Evolutionary conservation across 2,113 vertebrate species (phyloP), one percentile per base, ranked within the genome.

Genomic region (Limnothrissa miodon): DNA sequence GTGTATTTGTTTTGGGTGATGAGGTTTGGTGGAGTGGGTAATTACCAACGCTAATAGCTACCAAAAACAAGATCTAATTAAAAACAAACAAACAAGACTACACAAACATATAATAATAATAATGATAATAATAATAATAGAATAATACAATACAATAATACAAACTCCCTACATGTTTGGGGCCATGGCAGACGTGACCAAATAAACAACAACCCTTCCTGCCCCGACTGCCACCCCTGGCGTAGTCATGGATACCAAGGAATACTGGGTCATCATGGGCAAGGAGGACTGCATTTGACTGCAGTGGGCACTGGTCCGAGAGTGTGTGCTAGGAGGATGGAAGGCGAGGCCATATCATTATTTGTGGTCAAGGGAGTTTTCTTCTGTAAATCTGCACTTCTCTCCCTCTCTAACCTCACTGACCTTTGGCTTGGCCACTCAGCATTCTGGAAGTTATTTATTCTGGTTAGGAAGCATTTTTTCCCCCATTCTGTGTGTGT

Each of bases 381-480:
- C 59, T 62, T 62, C 59, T 13, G 25, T 62, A n/a, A 59, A 62
- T 62, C 59, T 9, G 9, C 59, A 62, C 25, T 1, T 7, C 25
- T n/a, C 10, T 62, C 25, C 59, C 59, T 62, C 59, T 10, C 59
- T 62, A n/a, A n/a, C n/a, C n/a, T n/a, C n/a, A n/a, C n/a, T n/a
- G 8, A 1, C 59, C 23, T 62, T 29, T 9, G 9, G 46, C 42
- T 15, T 19, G 5, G 51, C 51, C 21, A 56, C 51, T 48, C 46
- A 2, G 21, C 21, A 56, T 56, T 23, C 51, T 56, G 51, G 19
- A 56, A 23, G 51, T 56, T 56, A 56, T 56, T 56, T 56, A 4
- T 56, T 56, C 21, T 56, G 80, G 56, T 36, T 39, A 59, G 36
- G 46, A 25, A 82, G 5, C 51, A 53, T 56, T 56, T 85, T 78